Evolutionary conservation across 2,888 invertebrate genomes (phyloP), one percentile per base, ranked within the genome.

Genomic region (Bugulina stolonifera): DNA sequence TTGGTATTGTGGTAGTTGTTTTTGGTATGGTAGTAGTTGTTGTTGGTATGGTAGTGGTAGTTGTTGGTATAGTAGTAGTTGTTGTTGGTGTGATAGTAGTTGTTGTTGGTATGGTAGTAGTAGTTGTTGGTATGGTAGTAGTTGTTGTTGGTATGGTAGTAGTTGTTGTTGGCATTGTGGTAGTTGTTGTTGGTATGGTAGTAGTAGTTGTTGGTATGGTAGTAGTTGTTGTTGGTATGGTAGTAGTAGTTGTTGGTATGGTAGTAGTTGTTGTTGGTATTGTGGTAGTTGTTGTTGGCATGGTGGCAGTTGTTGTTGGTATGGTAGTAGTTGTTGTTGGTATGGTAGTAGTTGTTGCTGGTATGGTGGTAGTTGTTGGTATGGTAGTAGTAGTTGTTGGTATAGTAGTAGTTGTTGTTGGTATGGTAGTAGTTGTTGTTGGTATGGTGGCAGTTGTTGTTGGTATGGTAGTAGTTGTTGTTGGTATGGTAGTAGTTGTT

Each of bases 381-480:
- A 32, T 64, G 18, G 64, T 64, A 18, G 64, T 64, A 29, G 64
- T 27, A 29, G 32, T 32, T 25, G 64, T 64, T 5, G 64, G 25
- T 14, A 32, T 34, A 57, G 57, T 57, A 14, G n/a, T 3, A 29
- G 64, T 25, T 64, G 64, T 64, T 2, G 64, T 64, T 14, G 64
- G 25, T 2, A 32, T 64, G 5, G 64, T 64, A 3, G 64, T 27
- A 29, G 64, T 22, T 64, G 64, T 64, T 2, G 64, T 64, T 5
- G 64, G 25, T 3, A 32, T 64, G 5, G 64, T 25, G 25, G 64
- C 5, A 2, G 64, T 64, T 64, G 64, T n/a, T n/a, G n/a, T n/a
- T n/a, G n/a, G n/a, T n/a, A n/a, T n/a, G n/a, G n/a, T 64, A 25
- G 64, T 64, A 57, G 57, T 25, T 5, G 57, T 57, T 64, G 64